Conservation (phyloP, 2,888 invertebrate species). For the Pachycephus smyrnensis region DNA sequence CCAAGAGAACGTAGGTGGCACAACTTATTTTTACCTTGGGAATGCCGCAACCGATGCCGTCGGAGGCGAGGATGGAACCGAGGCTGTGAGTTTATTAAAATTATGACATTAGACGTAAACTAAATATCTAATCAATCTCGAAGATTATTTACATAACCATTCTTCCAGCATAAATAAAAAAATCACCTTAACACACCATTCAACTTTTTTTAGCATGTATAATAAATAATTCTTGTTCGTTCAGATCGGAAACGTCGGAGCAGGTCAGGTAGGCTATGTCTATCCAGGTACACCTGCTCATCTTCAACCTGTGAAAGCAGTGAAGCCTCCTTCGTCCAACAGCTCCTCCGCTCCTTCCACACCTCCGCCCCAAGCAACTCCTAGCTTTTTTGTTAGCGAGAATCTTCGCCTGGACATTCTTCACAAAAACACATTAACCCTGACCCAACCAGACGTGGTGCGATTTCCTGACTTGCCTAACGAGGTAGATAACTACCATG, state of each 20-base stretch:
- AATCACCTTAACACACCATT: not conserved
- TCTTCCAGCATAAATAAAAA: constrained; percentile 2
- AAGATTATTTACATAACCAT: not conserved
- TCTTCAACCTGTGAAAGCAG: constrained; percentile 68
- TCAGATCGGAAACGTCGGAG: constrained; percentile 51
- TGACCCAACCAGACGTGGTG: constrained; percentile 80
- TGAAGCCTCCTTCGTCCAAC: constrained; percentile 49
- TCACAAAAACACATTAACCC: constrained; percentile 78
- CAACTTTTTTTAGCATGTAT: not conserved
- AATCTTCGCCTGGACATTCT: constrained; percentile 84
- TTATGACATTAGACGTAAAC: not conserved
- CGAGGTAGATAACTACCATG: constrained; percentile 91
- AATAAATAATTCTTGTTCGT: constrained; percentile 14
- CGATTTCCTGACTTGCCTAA: constrained; percentile 82
- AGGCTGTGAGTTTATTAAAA: constrained; percentile 46
- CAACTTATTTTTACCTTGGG: constrained; percentile 92
- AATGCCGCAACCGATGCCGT: constrained; percentile 55
- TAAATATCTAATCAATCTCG: not conserved
- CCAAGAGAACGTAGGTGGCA: constrained; percentile 92
- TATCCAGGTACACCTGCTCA: constrained; percentile 76
- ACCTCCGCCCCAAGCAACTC: constrained; percentile 59
- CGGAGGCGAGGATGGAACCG: constrained; percentile 53
- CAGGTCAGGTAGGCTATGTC: constrained; percentile 67
- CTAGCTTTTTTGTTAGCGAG: constrained; percentile 87
- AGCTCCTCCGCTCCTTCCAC: constrained; percentile 57